phyloP scores from a whole-genome alignment of 2,113 vertebrate species.

The Menura novaehollandiae region DNA sequence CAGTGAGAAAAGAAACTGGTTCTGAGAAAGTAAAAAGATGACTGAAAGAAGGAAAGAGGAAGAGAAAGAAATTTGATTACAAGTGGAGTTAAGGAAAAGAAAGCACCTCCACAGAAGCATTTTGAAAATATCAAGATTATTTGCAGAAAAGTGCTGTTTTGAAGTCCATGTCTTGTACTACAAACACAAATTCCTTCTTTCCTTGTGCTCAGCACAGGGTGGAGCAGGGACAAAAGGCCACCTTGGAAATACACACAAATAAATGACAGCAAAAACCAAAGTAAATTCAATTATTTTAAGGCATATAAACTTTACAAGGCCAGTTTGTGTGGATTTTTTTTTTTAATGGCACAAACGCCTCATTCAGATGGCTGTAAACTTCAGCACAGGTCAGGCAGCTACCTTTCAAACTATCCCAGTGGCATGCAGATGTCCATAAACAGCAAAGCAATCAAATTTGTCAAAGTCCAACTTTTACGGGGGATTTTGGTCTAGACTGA shows the following conservation, averaged over 20 bases:
- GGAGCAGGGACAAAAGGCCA: background rate
- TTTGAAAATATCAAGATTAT: background rate
- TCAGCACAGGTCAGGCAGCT: background rate
- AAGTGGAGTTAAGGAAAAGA: background rate
- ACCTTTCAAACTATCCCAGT: background rate
- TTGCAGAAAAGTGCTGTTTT: background rate
- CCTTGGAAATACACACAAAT: background rate
- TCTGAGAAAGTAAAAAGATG: background rate
- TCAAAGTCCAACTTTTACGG: background rate
- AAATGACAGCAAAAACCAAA: background rate
- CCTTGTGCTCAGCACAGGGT: background rate
- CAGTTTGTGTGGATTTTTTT: background rate
- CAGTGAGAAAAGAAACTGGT: background rate
- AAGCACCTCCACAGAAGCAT: background rate
- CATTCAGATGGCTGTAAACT: background rate
- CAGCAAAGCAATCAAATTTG: background rate
- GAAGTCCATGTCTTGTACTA: background rate
- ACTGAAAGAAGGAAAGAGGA: background rate
- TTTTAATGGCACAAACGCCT: background rate
- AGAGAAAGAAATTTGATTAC: background rate
- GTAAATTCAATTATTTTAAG: background rate
- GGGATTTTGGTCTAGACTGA: background rate
- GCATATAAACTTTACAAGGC: background rate
- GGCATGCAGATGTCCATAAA: background rate
- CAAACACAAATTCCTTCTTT: background rate